phyloP scores from a whole-genome alignment of 2,888 invertebrate genomes.

The Tillus elongatus region DNA sequence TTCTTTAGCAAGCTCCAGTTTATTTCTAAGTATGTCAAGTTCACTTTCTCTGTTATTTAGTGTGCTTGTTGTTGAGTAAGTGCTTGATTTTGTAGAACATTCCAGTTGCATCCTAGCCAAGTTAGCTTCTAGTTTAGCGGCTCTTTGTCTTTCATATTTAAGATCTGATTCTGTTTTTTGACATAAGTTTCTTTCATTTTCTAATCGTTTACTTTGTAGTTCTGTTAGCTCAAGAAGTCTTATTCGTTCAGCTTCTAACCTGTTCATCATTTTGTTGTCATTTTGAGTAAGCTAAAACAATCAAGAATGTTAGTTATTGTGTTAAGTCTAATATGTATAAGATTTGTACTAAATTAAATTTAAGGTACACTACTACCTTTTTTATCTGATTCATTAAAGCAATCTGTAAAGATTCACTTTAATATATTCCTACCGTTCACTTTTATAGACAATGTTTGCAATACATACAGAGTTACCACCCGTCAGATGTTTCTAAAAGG shows the following conservation, averaged over 20 bases:
- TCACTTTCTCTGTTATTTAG: constrained; percentile 5
- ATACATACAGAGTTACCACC: too few species aligned
- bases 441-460: too few species aligned
- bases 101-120: constrained; percentile 50
- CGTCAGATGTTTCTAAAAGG: too few species aligned
- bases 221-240: constrained; percentile 51
- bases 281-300: constrained; percentile 6
- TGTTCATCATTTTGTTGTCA: constrained; percentile 32
- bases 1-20: constrained; percentile 56
- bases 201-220: constrained; percentile 49
- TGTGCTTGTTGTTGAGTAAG: constrained; percentile 11
- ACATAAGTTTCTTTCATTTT: constrained; percentile 44
- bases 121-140: constrained; percentile 49
- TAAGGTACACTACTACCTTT: too few species aligned
- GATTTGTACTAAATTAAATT: too few species aligned
- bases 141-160: constrained; percentile 45
- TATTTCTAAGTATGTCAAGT: constrained; percentile 25
- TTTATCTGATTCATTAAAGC: too few species aligned
- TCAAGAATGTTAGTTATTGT: too few species aligned
- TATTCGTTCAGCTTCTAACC: constrained; percentile 54
- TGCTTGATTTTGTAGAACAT: constrained; percentile 34
- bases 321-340: too few species aligned
- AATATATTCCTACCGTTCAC: too few species aligned
- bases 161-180: constrained; percentile 34
- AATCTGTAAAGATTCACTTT: too few species aligned